Evolutionary conservation across 2,113 vertebrate species (phyloP).

Genomic region (Acinonyx jubatus): DNA sequence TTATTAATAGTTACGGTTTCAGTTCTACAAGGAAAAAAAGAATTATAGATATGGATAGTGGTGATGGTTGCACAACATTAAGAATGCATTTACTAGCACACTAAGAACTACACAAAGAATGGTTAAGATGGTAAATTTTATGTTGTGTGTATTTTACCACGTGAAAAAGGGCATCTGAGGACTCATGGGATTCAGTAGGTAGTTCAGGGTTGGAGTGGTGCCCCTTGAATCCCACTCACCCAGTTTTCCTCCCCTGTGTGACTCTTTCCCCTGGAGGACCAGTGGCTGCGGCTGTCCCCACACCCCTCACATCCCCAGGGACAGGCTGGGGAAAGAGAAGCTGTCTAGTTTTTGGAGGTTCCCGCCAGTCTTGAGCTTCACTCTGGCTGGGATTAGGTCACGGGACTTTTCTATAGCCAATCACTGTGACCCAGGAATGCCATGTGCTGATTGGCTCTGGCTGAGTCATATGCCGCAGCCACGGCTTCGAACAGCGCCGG

Average conservation of each 20-base stretch:
- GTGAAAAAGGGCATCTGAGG: not conserved
- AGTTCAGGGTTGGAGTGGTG: not conserved
- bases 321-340: not conserved
- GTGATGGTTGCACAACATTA: not conserved
- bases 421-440: not conserved
- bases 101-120: not conserved
- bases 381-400: not conserved
- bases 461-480: not conserved
- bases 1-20: not conserved
- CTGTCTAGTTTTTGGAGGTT: not conserved
- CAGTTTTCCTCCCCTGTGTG: not conserved
- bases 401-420: not conserved
- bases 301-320: rapidly evolving
- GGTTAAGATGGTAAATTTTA: not conserved
- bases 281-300: too few relatives aligned
- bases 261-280: not conserved
- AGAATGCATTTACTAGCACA: not conserved
- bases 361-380: not conserved
- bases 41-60: not conserved
- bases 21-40: not conserved
- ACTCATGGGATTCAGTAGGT: not conserved
- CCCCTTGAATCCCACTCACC: rapidly evolving
- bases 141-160: not conserved
- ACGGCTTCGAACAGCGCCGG: rapidly evolving
- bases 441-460: not conserved